These are phyloP conservation scores for Choloepus hoffmanni DNA, from an alignment of 2,113 vertebrate genomes.

Conservation along the genomic window DNA sequence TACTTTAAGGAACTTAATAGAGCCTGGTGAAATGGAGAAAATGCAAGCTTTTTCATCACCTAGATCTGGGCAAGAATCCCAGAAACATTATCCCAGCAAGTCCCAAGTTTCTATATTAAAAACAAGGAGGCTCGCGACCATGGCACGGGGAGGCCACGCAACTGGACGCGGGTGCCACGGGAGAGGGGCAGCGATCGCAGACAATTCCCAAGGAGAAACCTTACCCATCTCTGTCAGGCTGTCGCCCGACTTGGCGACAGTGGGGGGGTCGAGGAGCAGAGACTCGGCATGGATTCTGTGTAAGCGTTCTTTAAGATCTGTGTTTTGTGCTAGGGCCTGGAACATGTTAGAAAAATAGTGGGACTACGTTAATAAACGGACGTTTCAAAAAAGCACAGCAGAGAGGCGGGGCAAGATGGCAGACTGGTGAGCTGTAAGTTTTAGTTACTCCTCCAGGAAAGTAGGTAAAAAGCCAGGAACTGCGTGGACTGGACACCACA, in stretches of 20 bases:
- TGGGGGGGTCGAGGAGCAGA: slow-evolving; percentile 92
- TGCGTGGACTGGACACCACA: too few relatives aligned
- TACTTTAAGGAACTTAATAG: not conserved
- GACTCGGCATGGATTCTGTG: slow-evolving; percentile 98
- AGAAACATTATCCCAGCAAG: not conserved
- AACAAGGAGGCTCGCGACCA: not conserved
- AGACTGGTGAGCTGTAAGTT: too few relatives aligned
- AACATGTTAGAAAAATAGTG: slow-evolving; percentile 90
- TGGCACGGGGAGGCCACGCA: not conserved
- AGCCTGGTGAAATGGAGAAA: not conserved
- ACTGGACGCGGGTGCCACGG: not conserved
- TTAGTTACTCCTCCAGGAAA: too few relatives aligned
- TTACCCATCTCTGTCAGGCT: slow-evolving; percentile 96
- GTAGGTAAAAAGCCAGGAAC: too few relatives aligned
- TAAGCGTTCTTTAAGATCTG: slow-evolving; percentile 97
- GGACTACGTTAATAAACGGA: slow-evolving; percentile 76
- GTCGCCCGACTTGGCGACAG: slow-evolving; percentile 90
- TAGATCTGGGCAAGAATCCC: not conserved
- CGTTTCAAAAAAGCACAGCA: not conserved
- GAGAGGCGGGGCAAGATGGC: too few relatives aligned
- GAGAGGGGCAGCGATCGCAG: not conserved
- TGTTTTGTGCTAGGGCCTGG: slow-evolving; percentile 97
- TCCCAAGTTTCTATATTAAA: not conserved
- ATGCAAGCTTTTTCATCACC: not conserved
- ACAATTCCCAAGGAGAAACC: slow-evolving; percentile 75